phyloP scores from a whole-genome alignment of 2,888 invertebrate genomes.

The Pyrocoelia pectoralis region DNA sequence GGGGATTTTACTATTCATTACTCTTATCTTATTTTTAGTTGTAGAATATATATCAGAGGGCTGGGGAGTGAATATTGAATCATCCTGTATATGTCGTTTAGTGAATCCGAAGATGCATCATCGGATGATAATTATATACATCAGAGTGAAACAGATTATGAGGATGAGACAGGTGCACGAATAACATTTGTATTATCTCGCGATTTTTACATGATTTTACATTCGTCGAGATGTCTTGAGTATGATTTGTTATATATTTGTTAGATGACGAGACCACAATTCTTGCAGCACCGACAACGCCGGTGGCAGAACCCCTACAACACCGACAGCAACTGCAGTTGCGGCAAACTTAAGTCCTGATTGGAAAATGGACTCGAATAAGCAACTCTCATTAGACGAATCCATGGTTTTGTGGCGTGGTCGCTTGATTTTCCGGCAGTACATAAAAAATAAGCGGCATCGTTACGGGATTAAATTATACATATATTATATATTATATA shows the following conservation, averaged over 20 bases:
- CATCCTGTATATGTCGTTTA: too few relatives aligned
- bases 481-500: too few relatives aligned
- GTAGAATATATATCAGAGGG: too few relatives aligned
- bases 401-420: constrained; percentile 41
- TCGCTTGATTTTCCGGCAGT: constrained; percentile 41
- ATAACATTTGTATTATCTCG: not conserved
- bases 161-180: not conserved
- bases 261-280: not conserved
- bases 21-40: too few relatives aligned
- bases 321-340: not conserved
- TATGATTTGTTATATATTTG: not conserved
- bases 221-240: not conserved
- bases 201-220: constrained; percentile 4
- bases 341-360: not conserved
- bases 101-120: constrained; percentile 4
- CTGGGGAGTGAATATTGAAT: too few relatives aligned
- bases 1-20: too few relatives aligned
- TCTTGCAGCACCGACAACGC: not conserved
- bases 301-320: constrained; percentile 1
- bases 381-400: constrained; percentile 39
- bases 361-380: constrained; percentile 29
- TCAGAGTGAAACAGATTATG: not conserved
- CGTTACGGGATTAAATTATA: constrained; percentile 46
- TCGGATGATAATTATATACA: constrained; percentile 1
- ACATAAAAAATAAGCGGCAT: constrained; percentile 41